phyloP scores from a whole-genome alignment of 2,113 vertebrate species.

The Pao palembangensis region DNA sequence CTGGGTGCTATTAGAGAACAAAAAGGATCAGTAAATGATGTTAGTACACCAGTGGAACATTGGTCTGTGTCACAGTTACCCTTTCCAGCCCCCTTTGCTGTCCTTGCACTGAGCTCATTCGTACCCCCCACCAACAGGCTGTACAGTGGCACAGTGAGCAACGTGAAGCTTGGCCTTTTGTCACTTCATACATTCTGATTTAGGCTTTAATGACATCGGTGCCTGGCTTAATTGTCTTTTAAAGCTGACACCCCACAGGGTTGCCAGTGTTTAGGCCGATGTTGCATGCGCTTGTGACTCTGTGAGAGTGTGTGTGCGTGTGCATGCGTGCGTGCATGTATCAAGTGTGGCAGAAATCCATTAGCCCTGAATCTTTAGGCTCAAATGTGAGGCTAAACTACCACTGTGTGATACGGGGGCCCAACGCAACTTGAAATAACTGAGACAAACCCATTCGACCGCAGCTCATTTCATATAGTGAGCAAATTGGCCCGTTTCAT shows the following conservation, averaged over 20 bases:
- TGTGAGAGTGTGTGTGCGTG: constrained; percentile 15
- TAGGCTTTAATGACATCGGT: constrained; percentile 65
- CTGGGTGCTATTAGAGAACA: background rate
- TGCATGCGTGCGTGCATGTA: background rate
- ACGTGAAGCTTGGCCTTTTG: constrained; percentile 59
- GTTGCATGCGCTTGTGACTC: constrained; percentile 1
- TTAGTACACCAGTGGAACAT: constrained; percentile 17
- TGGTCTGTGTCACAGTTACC: constrained; percentile 48
- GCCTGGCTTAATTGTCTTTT: constrained; percentile 53
- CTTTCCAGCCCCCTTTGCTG: constrained; percentile 46
- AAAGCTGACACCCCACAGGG: constrained; percentile 54
- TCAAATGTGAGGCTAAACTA: constrained; percentile 46
- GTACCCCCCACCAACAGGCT: constrained; percentile 56
- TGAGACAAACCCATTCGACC: constrained; percentile 72
- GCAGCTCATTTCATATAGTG: constrained; percentile 70
- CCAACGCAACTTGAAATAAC: constrained; percentile 62
- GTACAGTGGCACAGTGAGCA: constrained; percentile 54
- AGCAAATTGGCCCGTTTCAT: constrained; percentile 67
- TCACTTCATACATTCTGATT: constrained; percentile 58
- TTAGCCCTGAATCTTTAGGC: constrained; percentile 29
- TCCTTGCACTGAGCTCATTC: constrained; percentile 48
- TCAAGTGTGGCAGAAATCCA: constrained; percentile 33
- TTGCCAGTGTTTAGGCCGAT: constrained; percentile 33
- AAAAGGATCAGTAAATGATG: background rate
- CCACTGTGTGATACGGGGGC: constrained; percentile 37